These are phyloP conservation scores for Meteorus cinctellus DNA, from an alignment of 2,888 invertebrate genomes.

Conservation along the genomic window DNA sequence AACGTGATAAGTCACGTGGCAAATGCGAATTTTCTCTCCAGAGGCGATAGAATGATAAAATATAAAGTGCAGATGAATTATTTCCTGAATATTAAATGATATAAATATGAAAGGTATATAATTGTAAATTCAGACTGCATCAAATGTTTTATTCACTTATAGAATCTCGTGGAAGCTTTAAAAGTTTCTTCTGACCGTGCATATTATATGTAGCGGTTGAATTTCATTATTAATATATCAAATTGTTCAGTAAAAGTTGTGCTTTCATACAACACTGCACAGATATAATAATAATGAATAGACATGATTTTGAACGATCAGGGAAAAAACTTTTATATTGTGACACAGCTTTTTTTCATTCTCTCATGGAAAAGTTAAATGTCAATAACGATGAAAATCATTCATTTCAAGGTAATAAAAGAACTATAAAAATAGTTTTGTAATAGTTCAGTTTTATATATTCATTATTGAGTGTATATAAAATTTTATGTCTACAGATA, in stretches of 20 bases:
- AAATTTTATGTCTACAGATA: neutral
- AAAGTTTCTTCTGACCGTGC: neutral
- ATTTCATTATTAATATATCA: neutral
- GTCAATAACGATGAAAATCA: neutral
- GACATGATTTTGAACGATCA: no score
- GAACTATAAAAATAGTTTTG: neutral
- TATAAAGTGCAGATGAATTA: neutral
- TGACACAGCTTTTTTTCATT: neutral
- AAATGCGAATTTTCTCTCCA: no score
- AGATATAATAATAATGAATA: no score
- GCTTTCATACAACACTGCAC: no score
- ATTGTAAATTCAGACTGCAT: neutral
- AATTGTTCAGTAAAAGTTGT: no score
- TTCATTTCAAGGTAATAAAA: neutral
- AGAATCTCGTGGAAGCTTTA: neutral
- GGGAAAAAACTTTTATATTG: neutral
- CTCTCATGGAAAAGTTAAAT: neutral
- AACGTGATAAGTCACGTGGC: no score
- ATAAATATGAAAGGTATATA: neutral
- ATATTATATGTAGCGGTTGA: neutral
- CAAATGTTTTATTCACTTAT: slow-evolving; percentile 1
- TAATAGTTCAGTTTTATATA: neutral
- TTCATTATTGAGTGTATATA: neutral
- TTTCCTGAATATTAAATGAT: neutral
- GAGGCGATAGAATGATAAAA: no score